Evolutionary conservation across 2,797 vertebrate genomes (phyloP), one percentile per base, ranked within the genome.

Genomic region (Pseudopleuronectes americanus): DNA sequence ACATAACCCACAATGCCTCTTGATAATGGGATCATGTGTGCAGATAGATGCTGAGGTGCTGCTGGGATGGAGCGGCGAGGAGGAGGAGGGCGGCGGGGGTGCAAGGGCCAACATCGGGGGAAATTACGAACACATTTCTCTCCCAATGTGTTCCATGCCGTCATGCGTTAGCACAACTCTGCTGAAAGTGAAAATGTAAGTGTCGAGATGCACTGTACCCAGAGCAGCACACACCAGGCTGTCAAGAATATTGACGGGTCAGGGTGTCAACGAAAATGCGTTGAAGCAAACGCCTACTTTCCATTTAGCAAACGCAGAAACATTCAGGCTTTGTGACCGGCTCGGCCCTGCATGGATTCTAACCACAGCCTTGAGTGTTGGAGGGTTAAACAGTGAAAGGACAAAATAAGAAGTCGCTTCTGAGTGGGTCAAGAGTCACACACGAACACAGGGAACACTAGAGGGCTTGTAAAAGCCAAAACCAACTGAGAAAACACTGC

Each of bases 71-170:
- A 65, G 76, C 0, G 0, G 19, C 52, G 61, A 41, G 59, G 64
- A 24, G 43, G 53, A 2, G 59, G 61, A 16, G 53, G 31, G 8
- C 14, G 14, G 2, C 16, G 36, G 28, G 49, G 68, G 71, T 58
- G 69, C 49, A 66, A 69, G 65, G 72, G 63, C 70, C 48, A 52
- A 68, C 38, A 22, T 55, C 36, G 33, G 68, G 68, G 83, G 58
- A 90, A 90, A 90, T 89, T 83, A 79, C 79, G 22, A 88, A 85
- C 90, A 92, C 87, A 90, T 90, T 91, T 87, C 64, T 77, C 64
- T 31, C 76, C 61, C 77, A 85, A 90, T 85, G 83, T 85, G 84
- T 84, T 92, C 84, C 91, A 90, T 90, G 81, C 81, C 47, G 84
- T 92, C 89, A 92, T 89, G 74, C 79, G 84, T 90, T 69, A 84